Conservation (phyloP, 2,113 vertebrate genomes). For the Proterorhinus semilunaris region DNA sequence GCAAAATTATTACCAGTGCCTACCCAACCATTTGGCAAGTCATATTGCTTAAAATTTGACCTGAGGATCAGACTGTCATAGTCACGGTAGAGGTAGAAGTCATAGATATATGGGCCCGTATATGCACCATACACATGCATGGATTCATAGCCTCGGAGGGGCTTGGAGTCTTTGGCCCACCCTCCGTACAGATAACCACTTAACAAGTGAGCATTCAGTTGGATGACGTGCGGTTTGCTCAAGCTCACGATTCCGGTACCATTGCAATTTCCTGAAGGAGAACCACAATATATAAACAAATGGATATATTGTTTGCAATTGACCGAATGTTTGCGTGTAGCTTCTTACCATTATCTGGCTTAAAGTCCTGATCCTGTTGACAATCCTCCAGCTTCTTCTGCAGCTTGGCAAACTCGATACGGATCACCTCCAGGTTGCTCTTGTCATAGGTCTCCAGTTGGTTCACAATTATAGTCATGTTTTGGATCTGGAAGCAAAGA, state of each 20-base stretch:
- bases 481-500: slow-evolving; percentile 61
- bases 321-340: not conserved
- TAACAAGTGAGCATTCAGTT: slow-evolving; percentile 63
- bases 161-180: slow-evolving; percentile 76
- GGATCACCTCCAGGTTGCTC: slow-evolving; percentile 72
- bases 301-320: not conserved
- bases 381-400: slow-evolving; percentile 76
- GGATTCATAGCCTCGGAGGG: slow-evolving; percentile 58
- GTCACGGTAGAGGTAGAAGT: slow-evolving; percentile 59
- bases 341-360: slow-evolving; percentile 62
- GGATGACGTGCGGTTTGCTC: slow-evolving; percentile 62
- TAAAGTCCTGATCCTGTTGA: slow-evolving; percentile 60
- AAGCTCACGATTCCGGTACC: slow-evolving; percentile 64
- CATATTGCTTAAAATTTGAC: slow-evolving; percentile 15
- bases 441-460: slow-evolving; percentile 74
- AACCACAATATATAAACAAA: not conserved
- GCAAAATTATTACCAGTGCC: slow-evolving; percentile 68
- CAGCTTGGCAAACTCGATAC: slow-evolving; percentile 70
- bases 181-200: slow-evolving; percentile 50
- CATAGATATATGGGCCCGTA: slow-evolving; percentile 5
- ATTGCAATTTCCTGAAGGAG: slow-evolving; percentile 67
- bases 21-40: not conserved
- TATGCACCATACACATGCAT: slow-evolving; percentile 64
- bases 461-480: slow-evolving; percentile 75
- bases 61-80: slow-evolving; percentile 66